These are phyloP conservation scores for Littorina saxatilis DNA, from an alignment of 1,140 invertebrate species.

Conservation along the genomic window DNA sequence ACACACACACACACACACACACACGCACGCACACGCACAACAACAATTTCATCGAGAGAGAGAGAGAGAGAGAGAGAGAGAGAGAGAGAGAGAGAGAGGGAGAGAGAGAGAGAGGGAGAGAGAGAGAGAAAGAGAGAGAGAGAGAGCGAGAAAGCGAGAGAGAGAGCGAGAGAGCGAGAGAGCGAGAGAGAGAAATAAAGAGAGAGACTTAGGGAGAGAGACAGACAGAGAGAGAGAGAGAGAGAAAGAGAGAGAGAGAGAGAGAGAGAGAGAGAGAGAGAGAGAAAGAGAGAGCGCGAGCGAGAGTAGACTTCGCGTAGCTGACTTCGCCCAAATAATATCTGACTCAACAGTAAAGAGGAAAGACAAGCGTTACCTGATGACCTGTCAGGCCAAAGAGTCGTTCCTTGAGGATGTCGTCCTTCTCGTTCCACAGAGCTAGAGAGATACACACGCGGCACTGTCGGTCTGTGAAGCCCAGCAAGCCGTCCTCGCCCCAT, in stretches of 20 bases:
- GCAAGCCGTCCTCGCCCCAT: conserved; percentile 76
- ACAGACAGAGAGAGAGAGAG: background rate
- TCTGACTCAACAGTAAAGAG: no score
- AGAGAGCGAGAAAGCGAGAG: no score
- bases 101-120: background rate
- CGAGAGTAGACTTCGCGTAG: no score
- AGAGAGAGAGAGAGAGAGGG: background rate
- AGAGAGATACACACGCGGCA: conserved; percentile 72
- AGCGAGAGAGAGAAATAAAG: no score
- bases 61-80: background rate
- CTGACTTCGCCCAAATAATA: no score
- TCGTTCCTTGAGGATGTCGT: conserved; percentile 76
- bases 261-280: background rate
- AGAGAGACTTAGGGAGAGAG: no score
- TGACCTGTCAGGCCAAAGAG: conserved; percentile 75
- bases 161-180: no score
- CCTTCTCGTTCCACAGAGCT: conserved; percentile 75
- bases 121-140: background rate
- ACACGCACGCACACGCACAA: no score
- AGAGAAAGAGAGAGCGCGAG: background rate
- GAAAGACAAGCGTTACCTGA: conserved; percentile 61
- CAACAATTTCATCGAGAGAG: background rate
- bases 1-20: no score
- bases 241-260: background rate
- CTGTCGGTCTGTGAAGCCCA: conserved; percentile 74